These are phyloP conservation scores for Alloscopus bannaensis DNA, from an alignment of 2,888 invertebrate species.

Conservation along the genomic window DNA sequence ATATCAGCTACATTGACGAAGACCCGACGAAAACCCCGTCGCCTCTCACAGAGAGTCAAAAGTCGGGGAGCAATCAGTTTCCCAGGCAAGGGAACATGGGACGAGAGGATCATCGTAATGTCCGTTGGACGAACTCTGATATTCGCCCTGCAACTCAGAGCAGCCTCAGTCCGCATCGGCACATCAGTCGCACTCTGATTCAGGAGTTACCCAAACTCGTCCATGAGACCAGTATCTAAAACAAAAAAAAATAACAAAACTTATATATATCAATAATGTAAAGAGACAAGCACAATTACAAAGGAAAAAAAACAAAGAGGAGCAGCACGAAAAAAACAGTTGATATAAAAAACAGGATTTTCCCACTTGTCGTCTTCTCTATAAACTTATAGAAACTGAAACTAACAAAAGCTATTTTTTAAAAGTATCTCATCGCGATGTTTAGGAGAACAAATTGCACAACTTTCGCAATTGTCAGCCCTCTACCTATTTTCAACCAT, in stretches of 20 bases:
- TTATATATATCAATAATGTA: not conserved
- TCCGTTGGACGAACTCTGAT: constrained; percentile 73
- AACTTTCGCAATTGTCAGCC: constrained; percentile 20
- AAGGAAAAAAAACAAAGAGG: not conserved
- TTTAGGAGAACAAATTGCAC: constrained; percentile 14
- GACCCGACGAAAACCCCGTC: constrained; percentile 78
- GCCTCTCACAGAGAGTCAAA: constrained; percentile 74
- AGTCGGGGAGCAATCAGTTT: constrained; percentile 66
- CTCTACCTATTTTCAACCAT: too few species aligned
- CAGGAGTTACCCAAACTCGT: constrained; percentile 81
- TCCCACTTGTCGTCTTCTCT: constrained; percentile 34
- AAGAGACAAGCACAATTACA: not conserved
- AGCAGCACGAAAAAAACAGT: constrained; percentile 20
- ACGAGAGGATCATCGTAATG: constrained; percentile 69
- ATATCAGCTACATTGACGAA: constrained; percentile 90
- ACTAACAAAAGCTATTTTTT: not conserved
- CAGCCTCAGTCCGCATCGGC: constrained; percentile 73
- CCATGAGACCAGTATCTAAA: constrained; percentile 84
- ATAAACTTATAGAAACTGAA: constrained; percentile 2
- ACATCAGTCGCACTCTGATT: constrained; percentile 74
- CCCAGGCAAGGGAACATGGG: constrained; percentile 66
- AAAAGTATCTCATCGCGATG: constrained; percentile 3
- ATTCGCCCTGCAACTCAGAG: constrained; percentile 64
- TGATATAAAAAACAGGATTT: too few species aligned
- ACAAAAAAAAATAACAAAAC: too few species aligned